Percentiles rank a stretch among this genome's conserved stretches.
These are phyloP conservation scores for Oncorhynchus nerka DNA, from an alignment of 2,113 vertebrate species.

Conservation along the genomic window DNA sequence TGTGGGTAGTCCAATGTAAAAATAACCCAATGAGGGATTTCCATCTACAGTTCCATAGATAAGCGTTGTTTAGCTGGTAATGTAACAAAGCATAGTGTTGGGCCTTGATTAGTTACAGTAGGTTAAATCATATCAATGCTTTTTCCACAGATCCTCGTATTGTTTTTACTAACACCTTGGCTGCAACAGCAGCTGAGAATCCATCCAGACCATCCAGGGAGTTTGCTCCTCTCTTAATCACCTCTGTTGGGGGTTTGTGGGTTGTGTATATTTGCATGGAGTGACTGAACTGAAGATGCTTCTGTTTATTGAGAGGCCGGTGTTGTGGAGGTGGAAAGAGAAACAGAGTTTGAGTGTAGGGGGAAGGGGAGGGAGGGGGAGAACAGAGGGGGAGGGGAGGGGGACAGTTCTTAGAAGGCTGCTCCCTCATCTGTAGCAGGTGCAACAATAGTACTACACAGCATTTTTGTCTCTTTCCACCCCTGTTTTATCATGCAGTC, in stretches of 20 bases:
- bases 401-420: background rate
- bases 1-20: too few species aligned
- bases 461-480: background rate
- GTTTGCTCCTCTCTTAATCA: conserved; percentile 8
- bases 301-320: conserved; percentile 6
- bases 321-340: conserved; percentile 15
- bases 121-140: background rate
- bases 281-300: conserved; percentile 1
- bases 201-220: background rate
- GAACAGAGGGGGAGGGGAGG: background rate
- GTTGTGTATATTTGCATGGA: conserved; percentile 1
- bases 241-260: too few species aligned
- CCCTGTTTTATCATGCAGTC: background rate
- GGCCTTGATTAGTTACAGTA: background rate
- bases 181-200: background rate
- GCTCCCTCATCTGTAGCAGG: too few species aligned
- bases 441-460: background rate
- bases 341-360: conserved; percentile 5
- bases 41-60: background rate
- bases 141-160: conserved; percentile 8
- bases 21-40: background rate
- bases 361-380: too few species aligned
- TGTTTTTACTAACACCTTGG: conserved; percentile 8
- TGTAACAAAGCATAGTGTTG: background rate
- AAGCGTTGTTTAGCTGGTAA: conserved; percentile 11